Evolutionary conservation across 2,888 invertebrate genomes (phyloP), one percentile per base, ranked within the genome.

Genomic region (Alentia gelatinosa): DNA sequence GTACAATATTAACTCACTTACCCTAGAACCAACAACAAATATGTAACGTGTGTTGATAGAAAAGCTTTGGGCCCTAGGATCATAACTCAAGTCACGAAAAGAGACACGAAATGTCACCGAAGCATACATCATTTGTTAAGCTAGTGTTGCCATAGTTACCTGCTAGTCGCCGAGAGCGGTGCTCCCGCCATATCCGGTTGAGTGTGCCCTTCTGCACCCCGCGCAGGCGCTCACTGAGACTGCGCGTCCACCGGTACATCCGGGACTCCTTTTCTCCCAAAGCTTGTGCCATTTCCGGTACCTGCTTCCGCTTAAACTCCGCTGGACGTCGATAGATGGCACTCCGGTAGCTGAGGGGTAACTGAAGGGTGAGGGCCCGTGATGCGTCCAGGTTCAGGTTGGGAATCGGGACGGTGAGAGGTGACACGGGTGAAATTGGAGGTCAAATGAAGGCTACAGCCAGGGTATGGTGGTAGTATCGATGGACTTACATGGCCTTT

Each of bases 141-240:
- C n/a, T 68, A 30, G 23, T 26, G 68, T 68, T 30, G 30, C 68
- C 15, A 4, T 68, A 68, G 68, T 91, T 92, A 95, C 95, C 95
- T 94, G 93, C 93, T 9, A 95, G 93, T 89, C 93, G 94, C 50
- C 93, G 93, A 40, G 94, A 93, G 19, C 95, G 92, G 37, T 93
- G 92, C 30, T 92, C 91, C 26, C 93, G 92, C 79, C 95, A 93
- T 84, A 93, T 92, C 56, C 94, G 93, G 89, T 95, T 94, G 74
- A 94, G 93, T 26, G 93, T 92, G 23, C 94, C 94, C 19, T 93
- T 91, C 37, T 93, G 93, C 33, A 94, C 92, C 83, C 94, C 94
- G 37, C 94, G 92, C 40, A 95, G 93, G 42, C 93, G 92, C 89
- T 95, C 95, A 92, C 95, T 95, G 89, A 95, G 94, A 91, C 95